Evolutionary conservation across 2,797 vertebrate species (phyloP).

Genomic region (Smutsia gigantea): DNA sequence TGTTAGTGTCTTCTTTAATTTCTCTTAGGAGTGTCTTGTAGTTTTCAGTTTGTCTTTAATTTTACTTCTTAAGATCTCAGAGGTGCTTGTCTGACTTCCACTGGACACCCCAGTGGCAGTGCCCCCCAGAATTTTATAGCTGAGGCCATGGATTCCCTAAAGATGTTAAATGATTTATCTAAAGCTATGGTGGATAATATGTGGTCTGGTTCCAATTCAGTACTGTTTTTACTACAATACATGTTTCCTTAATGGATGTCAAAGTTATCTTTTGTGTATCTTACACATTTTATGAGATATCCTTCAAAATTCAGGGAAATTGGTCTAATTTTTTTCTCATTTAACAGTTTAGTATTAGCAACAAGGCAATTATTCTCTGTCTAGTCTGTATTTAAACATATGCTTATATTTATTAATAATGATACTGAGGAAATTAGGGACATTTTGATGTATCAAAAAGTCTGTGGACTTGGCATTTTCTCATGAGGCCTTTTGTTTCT

Average conservation of each 20-base stretch:
- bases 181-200: rapidly evolving
- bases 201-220: not conserved
- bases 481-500: not conserved
- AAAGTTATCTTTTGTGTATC: not conserved
- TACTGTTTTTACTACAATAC: not conserved
- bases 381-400: not conserved
- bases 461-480: not conserved
- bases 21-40: too few species aligned
- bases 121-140: not conserved
- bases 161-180: not conserved
- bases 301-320: not conserved
- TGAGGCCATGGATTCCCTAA: not conserved
- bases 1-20: too few species aligned
- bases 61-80: not conserved
- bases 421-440: not conserved
- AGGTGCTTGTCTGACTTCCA: not conserved
- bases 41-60: too few species aligned
- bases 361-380: not conserved
- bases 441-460: not conserved
- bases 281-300: not conserved
- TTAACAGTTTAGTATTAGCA: not conserved
- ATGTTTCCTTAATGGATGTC: not conserved
- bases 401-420: not conserved
- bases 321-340: not conserved
- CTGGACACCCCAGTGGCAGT: not conserved